These are phyloP conservation scores for Heliconius congener DNA, from an alignment of 1,140 invertebrate species.

Conservation along the genomic window DNA sequence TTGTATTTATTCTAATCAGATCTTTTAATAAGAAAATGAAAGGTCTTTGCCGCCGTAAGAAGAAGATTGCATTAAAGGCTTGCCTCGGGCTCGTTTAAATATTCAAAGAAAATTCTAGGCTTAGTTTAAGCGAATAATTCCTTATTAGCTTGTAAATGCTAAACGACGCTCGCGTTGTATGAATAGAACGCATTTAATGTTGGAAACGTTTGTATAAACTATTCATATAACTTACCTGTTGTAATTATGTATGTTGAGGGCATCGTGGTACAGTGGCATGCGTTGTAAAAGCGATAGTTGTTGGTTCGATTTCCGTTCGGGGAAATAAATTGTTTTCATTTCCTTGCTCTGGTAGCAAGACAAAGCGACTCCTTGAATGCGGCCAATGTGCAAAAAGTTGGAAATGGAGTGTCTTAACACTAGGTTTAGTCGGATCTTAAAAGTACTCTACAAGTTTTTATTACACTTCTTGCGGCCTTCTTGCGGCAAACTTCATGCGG, in stretches of 20 bases:
- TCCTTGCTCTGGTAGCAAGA: background rate
- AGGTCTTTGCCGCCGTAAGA: slow-evolving; percentile 5
- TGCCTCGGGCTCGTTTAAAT: slow-evolving; percentile 20
- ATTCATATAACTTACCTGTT: background rate
- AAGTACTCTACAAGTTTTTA: too few relatives aligned
- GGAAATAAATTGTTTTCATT: background rate
- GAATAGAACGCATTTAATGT: background rate
- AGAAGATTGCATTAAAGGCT: slow-evolving; percentile 27
- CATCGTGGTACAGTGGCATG: background rate
- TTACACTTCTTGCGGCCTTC: too few relatives aligned
- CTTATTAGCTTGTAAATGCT: slow-evolving; percentile 22
- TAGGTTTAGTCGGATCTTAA: background rate
- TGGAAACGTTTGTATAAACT: background rate
- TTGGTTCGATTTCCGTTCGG: background rate
- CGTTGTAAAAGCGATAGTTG: too few relatives aligned
- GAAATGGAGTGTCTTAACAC: background rate
- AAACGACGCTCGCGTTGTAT: background rate
- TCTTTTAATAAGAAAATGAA: slow-evolving; percentile 25
- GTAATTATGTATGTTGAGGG: background rate
- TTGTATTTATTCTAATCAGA: slow-evolving; percentile 10
- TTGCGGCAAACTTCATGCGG: too few relatives aligned
- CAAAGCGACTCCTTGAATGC: background rate
- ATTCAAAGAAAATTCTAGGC: slow-evolving; percentile 26
- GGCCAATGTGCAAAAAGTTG: background rate
- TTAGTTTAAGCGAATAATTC: slow-evolving; percentile 22